Evolutionary conservation across 2,113 vertebrate species (phyloP), one percentile per base, ranked within the genome.

Genomic region (Pelecanoides urinatrix): DNA sequence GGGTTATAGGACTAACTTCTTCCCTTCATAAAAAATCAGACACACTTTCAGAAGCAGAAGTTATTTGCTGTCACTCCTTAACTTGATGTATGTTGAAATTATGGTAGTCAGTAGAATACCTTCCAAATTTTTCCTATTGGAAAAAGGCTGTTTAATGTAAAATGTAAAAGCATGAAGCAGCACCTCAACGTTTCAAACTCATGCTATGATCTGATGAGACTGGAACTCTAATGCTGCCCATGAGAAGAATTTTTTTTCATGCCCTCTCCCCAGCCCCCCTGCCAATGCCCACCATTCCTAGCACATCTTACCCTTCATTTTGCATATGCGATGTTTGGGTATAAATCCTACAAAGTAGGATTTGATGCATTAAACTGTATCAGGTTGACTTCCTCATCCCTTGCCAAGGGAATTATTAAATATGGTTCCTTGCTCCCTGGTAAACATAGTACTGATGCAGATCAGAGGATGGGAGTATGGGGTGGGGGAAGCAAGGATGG

Each of bases 201-300:
- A 3, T 47, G 20, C 34, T 83, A 2, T 62, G 18, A 56, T 40
- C 26, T 76, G 63, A 13, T 21, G 21, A 83, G 32, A 56, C 11
- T 45, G 53, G 17, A 72, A 47, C 21, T 68, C 50, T 7, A 86
- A 5, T 73, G 32, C 20, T 87, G 16, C 27, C 27, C 4, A 2
- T 8, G 14, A 70, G 30, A 63, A 52, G 17, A 71, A 49, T 26
- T 36, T 80, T 45, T 77, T 40, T 74, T 30, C 5, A 7, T 77
- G 32, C 16, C 1, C 3, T 55, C 13, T 94, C 4, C 7, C 7
- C 13, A 27, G 1, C 8, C 16, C 4, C 8, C 1, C 47, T 49
- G 17, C 11, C 32, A 32, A 13, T 49, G 61, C 16, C 36, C 26
- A 15, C 16, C 1, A 1, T 52, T 74, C 6, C 3, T 50, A 44